Evolutionary conservation across 37 sponge, comb jelly and placozoan genomes (phyloP).

Genomic region (Tethya wilhelma): DNA sequence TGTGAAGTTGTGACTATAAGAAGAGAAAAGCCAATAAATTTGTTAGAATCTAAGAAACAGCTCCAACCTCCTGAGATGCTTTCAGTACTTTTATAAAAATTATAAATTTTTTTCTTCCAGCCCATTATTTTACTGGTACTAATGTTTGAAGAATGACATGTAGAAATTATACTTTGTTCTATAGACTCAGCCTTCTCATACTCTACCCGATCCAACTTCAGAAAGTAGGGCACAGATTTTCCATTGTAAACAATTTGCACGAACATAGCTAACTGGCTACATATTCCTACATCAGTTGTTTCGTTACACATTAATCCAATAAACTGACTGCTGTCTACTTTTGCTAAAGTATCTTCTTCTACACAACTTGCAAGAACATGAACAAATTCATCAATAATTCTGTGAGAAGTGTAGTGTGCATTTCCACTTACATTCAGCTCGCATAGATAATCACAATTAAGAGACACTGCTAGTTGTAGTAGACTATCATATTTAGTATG

Average conservation of each 20-base stretch:
- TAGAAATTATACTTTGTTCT: not conserved
- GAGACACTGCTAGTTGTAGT: not conserved
- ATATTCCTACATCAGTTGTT: constrained; percentile 26
- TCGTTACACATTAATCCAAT: constrained; percentile 27
- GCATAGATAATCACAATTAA: not conserved
- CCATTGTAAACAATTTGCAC: not conserved
- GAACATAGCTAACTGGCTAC: constrained; percentile 21
- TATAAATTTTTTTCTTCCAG: too few relatives aligned
- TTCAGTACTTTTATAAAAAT: too few relatives aligned
- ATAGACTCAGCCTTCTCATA: constrained; percentile 48
- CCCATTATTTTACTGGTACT: not conserved
- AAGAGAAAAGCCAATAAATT: too few relatives aligned
- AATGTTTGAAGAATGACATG: not conserved
- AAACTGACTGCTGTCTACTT: not conserved
- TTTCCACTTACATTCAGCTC: constrained; percentile 3
- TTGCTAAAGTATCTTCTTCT: not conserved
- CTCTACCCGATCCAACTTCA: constrained; percentile 15
- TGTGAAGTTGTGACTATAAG: too few relatives aligned
- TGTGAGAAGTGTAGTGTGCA: constrained; percentile 9
- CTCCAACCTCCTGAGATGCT: too few relatives aligned
- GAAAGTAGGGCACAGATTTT: not conserved
- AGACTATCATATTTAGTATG: not conserved
- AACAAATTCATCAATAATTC: constrained; percentile 9
- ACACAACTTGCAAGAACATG: not conserved
- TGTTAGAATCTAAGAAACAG: too few relatives aligned